Evolutionary conservation across 2,113 vertebrate genomes (phyloP), one percentile per base, ranked within the genome.

Genomic region (Mirza zaza): DNA sequence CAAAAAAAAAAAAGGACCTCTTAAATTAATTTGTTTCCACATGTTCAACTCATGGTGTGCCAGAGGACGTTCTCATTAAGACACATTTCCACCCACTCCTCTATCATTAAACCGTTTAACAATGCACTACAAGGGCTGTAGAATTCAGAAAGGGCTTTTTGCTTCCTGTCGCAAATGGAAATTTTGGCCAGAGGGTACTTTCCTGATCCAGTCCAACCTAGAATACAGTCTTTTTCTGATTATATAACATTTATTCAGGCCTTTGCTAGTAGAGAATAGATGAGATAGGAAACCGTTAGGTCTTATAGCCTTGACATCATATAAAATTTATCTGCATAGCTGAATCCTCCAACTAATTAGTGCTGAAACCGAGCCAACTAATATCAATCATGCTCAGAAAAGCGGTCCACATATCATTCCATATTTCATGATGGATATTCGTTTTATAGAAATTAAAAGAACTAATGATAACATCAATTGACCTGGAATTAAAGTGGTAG

Each of bases 11-110:
- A 45, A 11, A 48, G 5, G 4, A 55, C 18, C 85, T 90, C 45
- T 77, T 93, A 61, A 86, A 87, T 36, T 70, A 79, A 97, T 94
- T 63, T 94, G 4, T 86, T 92, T 94, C 70, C 39, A 85, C 9
- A 57, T 34, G 55, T 68, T 90, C 52, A 82, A 68, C 29, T 90
- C 39, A 55, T 45, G 73, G 15, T 87, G 61, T 94, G 29, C 73
- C 45, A 92, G 79, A 84, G 48, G 67, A 95, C 45, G 94, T 67
- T 65, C 45, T 85, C 42, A 86, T 95, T 85, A 79, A 87, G 42
- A 90, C 15, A 25, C 15, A 75, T 86, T 94, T 87, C 29, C 9
- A 63, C 25, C 42, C 45, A 87, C 12, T 87, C 36, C 8, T 96
- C 79, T 84, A 36, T 87, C 27, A 81, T 77, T 36, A 65, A 2